phyloP scores from a whole-genome alignment of 2,797 vertebrate genomes.

The Mus spretus region DNA sequence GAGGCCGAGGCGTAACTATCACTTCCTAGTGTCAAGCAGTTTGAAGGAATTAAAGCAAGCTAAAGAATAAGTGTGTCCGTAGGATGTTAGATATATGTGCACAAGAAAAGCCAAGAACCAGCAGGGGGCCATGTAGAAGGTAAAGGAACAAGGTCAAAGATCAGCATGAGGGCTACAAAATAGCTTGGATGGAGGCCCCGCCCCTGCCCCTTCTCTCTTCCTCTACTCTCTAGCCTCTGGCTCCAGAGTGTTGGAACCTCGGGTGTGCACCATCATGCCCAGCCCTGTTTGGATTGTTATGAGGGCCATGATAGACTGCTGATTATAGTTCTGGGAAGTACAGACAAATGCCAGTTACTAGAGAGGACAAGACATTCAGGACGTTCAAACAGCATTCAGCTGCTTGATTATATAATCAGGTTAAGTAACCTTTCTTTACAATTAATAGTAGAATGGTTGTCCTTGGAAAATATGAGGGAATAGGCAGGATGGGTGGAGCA shows the following conservation, averaged over 20 bases:
- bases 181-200: neutral
- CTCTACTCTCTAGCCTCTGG: neutral
- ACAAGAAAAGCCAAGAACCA: neutral
- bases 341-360: neutral
- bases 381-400: neutral
- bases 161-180: neutral
- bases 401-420: neutral
- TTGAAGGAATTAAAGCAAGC: neutral
- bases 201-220: neutral
- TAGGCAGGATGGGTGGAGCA: neutral
- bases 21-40: neutral
- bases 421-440: neutral
- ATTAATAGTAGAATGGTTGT: neutral
- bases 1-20: neutral
- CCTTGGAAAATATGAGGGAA: neutral
- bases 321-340: neutral
- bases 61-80: neutral
- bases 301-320: neutral
- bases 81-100: neutral
- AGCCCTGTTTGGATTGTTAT: neutral
- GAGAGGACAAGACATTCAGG: neutral
- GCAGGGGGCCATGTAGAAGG: neutral
- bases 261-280: fast-evolving
- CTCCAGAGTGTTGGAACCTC: neutral
- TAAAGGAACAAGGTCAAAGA: neutral